phyloP scores from a whole-genome alignment of 2,797 vertebrate genomes.

The Sebastes itinus region DNA sequence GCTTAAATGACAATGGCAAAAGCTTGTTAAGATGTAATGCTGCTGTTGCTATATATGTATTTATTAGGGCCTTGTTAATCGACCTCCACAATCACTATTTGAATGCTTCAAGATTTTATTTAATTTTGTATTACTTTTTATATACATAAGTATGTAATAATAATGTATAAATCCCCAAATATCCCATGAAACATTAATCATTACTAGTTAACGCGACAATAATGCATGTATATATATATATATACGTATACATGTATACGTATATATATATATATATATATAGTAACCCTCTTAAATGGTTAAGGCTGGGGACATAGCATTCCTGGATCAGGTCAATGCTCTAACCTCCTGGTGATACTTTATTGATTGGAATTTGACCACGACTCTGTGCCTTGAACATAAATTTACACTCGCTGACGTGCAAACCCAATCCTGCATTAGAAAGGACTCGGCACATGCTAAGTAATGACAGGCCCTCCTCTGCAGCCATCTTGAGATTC shows the following conservation, averaged over 20 bases:
- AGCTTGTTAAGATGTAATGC: background rate
- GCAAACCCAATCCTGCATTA: constrained; percentile 62
- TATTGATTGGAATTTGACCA: constrained; percentile 76
- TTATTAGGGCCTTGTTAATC: rapidly evolving
- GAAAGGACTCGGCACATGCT: constrained; percentile 51
- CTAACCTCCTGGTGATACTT: constrained; percentile 49
- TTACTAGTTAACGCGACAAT: no score
- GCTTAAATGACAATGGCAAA: constrained; percentile 4
- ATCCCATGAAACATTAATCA: no score
- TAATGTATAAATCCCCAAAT: no score
- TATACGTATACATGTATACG: rapidly evolving
- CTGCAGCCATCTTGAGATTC: constrained; percentile 57
- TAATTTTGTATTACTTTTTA: no score
- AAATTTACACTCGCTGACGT: constrained; percentile 77
- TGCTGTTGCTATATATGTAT: background rate
- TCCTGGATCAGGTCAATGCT: constrained; percentile 49
- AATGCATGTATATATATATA: no score
- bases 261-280: no score
- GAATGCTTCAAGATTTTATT: no score
- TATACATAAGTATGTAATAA: no score
- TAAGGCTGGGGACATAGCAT: constrained; percentile 61
- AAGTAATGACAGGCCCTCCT: constrained; percentile 65
- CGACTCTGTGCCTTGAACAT: constrained; percentile 65
- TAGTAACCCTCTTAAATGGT: constrained; percentile 8
- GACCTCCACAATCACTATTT: no score